Evolutionary conservation across 2,797 vertebrate genomes (phyloP), one percentile per base, ranked within the genome.

Genomic region (Nyctibius grandis): DNA sequence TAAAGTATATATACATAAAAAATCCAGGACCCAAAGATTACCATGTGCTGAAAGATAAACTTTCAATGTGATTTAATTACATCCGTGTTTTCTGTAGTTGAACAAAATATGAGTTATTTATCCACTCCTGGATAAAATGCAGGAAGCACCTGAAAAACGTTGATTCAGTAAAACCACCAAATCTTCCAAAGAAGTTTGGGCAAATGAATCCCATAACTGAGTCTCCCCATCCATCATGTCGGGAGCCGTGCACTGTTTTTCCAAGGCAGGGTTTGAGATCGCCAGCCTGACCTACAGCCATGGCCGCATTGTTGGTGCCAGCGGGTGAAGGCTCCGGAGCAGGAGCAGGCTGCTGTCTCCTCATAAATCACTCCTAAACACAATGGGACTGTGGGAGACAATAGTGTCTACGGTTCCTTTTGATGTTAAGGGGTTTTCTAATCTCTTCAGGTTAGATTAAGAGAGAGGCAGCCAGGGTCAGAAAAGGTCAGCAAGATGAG

Each of bases 281-380:
- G n/a, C n/a, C 80, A 88, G 75, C 26, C 93, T 81, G 84, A 91
- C 96, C 95, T 60, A 8, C 94, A 95, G 97, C 93, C 64, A 13
- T 0, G 53, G 97, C 94, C 29, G 94, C 96, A 98, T 95, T 86
- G 92, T 97, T 95, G 94, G 95, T 97, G 97, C 95, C 98, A 98
- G 98, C 95, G 45, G 98, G 98, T 97, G 98, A 98, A 97, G 98
- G 98, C 98, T 98, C 98, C 96, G 8, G 76, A 80, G 85, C 81
- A 79, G 93, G 59, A 67, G 68, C 83, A 53, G 85, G 82, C 86
- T 88, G 89, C 65, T 76, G 87, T 91, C 97, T 91, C 92, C 70
- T 89, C 82, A 98, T 98, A 97, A 98, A 98, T 97, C 97, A 96
- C 87, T 77, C 38, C 82, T 6, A 6, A 91, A 13, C 79, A 98